Conservation (phyloP, 1,140 invertebrate genomes). For the Eumeta japonica region DNA sequence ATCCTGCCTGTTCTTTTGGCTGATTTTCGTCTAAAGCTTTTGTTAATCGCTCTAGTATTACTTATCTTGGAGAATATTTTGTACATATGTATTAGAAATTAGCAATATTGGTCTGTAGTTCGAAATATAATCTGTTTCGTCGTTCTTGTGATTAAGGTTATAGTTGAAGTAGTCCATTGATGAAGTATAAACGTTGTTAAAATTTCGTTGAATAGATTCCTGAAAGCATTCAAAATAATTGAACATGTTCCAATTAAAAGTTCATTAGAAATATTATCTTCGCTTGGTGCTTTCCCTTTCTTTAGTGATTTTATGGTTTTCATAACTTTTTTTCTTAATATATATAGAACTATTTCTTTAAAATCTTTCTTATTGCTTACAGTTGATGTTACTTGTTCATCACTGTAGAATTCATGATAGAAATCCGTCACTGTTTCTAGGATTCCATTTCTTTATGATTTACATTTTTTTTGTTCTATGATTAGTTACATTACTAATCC, state of each 20-base stretch:
- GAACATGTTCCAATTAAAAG: no score
- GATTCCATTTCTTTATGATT: conserved; percentile 9
- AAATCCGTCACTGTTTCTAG: no score
- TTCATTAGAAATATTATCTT: conserved; percentile 18
- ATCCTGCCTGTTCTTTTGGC: no score
- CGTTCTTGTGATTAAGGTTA: conserved; percentile 21
- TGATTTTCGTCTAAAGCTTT: no score
- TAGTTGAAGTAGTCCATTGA: conserved; percentile 17
- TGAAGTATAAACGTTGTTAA: conserved; percentile 12
- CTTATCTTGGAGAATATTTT: conserved; percentile 19
- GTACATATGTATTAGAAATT: conserved; percentile 16
- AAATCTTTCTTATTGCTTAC: not conserved
- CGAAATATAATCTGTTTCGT: conserved; percentile 12
- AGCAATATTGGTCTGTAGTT: conserved; percentile 17
- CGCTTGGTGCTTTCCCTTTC: conserved; percentile 15
- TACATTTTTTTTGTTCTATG: conserved; percentile 7
- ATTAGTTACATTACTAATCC: conserved; percentile 10
- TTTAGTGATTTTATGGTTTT: conserved; percentile 19
- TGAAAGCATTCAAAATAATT: conserved; percentile 7
- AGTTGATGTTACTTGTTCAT: conserved; percentile 1
- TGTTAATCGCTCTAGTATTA: no score
- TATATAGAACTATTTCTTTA: conserved; percentile 10
- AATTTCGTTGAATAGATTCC: conserved; percentile 17
- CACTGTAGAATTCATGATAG: conserved; percentile 9
- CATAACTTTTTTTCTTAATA: conserved; percentile 14